Evolutionary conservation across 1,140 invertebrate genomes (phyloP).

Genomic region (Agrypnia vestita): DNA sequence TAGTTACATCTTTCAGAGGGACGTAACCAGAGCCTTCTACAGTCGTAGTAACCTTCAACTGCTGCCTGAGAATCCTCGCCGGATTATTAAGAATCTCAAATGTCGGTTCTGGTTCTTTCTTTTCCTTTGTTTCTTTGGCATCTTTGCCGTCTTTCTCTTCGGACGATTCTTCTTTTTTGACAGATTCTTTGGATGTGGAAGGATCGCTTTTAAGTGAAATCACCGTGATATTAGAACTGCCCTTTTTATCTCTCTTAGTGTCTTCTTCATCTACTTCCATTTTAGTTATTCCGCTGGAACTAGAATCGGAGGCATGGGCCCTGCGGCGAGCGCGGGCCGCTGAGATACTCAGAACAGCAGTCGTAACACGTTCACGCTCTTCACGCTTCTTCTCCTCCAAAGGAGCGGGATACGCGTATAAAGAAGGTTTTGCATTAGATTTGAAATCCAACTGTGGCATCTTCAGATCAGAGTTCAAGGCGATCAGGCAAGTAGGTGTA

Average conservation of each 20-base stretch:
- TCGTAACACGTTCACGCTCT: slow-evolving; percentile 95
- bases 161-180: slow-evolving; percentile 69
- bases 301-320: slow-evolving; percentile 74
- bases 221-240: slow-evolving; percentile 75
- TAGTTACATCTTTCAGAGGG: slow-evolving; percentile 92
- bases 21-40: slow-evolving; percentile 86
- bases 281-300: slow-evolving; percentile 69
- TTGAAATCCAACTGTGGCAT: slow-evolving; percentile 97
- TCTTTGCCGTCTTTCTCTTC: slow-evolving; percentile 74
- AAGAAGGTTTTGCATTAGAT: slow-evolving; percentile 94
- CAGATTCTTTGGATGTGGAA: slow-evolving; percentile 67
- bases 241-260: slow-evolving; percentile 74
- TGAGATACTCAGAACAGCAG: slow-evolving; percentile 97
- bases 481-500: slow-evolving; percentile 96
- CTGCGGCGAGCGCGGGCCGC: slow-evolving; percentile 87
- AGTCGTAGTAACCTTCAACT: slow-evolving; percentile 90
- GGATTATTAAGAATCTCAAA: slow-evolving; percentile 97
- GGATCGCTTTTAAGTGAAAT: slow-evolving; percentile 74
- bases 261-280: slow-evolving; percentile 84
- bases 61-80: slow-evolving; percentile 93
- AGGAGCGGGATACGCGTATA: slow-evolving; percentile 97
- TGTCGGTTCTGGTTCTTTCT: slow-evolving; percentile 89
- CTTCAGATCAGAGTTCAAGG: slow-evolving; percentile 94
- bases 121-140: slow-evolving; percentile 76
- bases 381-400: slow-evolving; percentile 99